These are phyloP conservation scores for Sicus ferrugineus DNA, from an alignment of 2,888 invertebrate species.

Conservation along the genomic window DNA sequence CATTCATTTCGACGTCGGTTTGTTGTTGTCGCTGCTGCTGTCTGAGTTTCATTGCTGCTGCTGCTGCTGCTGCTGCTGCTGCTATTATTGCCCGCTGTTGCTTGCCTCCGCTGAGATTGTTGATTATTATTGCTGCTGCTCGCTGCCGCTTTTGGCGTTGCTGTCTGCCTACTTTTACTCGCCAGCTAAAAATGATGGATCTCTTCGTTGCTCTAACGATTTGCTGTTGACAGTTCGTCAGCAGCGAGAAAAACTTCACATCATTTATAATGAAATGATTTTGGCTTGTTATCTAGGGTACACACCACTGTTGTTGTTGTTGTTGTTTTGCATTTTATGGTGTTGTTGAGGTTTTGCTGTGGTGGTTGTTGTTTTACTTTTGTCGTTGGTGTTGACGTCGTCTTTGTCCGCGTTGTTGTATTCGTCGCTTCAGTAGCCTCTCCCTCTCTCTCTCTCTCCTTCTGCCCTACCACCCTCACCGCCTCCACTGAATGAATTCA, in stretches of 20 bases:
- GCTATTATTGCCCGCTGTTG: conserved; percentile 1
- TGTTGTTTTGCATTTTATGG: background rate
- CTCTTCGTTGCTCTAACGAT: conserved; percentile 17
- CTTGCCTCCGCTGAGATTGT: background rate
- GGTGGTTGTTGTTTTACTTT: background rate
- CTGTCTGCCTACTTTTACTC: background rate
- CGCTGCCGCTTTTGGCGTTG: conserved; percentile 4
- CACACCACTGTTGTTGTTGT: conserved; percentile 16
- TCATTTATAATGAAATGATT: background rate
- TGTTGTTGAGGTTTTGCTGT: conserved; percentile 5
- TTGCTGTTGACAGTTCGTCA: background rate
- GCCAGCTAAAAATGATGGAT: background rate
- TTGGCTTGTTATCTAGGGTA: conserved; percentile 17
- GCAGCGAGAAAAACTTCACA: background rate
- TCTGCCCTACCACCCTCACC: background rate
- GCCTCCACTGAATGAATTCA: background rate
- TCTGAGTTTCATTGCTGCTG: background rate
- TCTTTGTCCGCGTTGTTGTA: background rate
- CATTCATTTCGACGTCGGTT: background rate
- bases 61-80: conserved; percentile 12
- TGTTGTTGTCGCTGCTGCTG: background rate
- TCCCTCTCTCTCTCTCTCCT: background rate
- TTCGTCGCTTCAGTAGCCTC: background rate
- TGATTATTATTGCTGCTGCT: background rate
- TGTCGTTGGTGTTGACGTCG: background rate